Conservation (phyloP, 2,888 invertebrate genomes). For the Ligdia adustata region DNA sequence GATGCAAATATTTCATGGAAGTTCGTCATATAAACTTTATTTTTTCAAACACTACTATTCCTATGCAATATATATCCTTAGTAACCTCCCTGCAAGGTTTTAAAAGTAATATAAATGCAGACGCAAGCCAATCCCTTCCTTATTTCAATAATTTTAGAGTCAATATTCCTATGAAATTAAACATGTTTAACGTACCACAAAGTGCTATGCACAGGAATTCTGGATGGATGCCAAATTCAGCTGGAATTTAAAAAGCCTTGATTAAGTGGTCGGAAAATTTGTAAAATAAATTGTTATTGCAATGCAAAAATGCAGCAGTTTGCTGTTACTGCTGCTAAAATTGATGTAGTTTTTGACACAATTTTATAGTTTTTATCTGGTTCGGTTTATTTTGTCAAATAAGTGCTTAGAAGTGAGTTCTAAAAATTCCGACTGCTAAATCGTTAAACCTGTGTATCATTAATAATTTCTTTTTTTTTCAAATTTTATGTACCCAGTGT, state of each 20-base stretch:
- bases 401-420: too few relatives aligned
- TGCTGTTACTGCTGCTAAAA: too few relatives aligned
- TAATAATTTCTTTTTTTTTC: too few relatives aligned
- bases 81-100: not conserved
- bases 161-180: not conserved
- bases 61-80: not conserved
- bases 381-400: too few relatives aligned
- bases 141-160: not conserved
- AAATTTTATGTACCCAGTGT: too few relatives aligned
- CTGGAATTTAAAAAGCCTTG: conserved; percentile 6
- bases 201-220: conserved; percentile 2
- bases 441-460: too few relatives aligned
- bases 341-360: not conserved
- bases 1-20: too few relatives aligned
- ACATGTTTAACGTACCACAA: not conserved
- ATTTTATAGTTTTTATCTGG: too few relatives aligned
- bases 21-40: too few relatives aligned
- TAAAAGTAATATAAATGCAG: not conserved
- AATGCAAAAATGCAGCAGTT: too few relatives aligned
- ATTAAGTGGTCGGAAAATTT: conserved; percentile 10
- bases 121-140: not conserved
- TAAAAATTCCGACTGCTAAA: too few relatives aligned
- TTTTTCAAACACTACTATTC: too few relatives aligned
- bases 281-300: conserved; percentile 2
- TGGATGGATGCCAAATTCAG: conserved; percentile 14